These are phyloP conservation scores for Andinoacara biseriatus DNA, from an alignment of 2,113 vertebrate genomes.

Conservation along the genomic window DNA sequence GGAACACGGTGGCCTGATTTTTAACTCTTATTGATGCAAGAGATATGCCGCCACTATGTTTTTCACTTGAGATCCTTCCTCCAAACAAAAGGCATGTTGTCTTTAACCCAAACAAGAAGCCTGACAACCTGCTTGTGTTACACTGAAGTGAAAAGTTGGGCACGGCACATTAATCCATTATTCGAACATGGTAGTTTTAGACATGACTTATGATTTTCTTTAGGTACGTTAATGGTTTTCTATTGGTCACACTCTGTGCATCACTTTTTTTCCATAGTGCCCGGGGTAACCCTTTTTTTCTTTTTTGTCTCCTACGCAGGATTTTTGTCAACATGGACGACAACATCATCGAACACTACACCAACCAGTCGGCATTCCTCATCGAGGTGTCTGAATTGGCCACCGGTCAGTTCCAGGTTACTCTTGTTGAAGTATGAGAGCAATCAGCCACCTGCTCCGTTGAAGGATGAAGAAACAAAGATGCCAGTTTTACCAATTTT, in stretches of 20 bases:
- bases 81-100: slow-evolving; percentile 13
- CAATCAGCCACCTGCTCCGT: not conserved
- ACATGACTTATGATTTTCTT: not conserved
- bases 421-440: slow-evolving; percentile 90
- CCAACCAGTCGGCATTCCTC: slow-evolving; percentile 95
- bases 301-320: slow-evolving; percentile 63
- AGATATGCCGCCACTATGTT: slow-evolving; percentile 12
- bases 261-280: not conserved
- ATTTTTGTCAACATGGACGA: slow-evolving; percentile 98
- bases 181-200: not conserved
- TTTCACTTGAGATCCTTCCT: not conserved
- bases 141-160: not conserved
- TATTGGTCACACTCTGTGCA: not conserved
- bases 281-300: not conserved
- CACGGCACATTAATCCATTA: not conserved
- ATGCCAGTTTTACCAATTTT: slow-evolving; percentile 38
- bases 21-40: slow-evolving; percentile 13
- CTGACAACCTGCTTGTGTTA: not conserved
- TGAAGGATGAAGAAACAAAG: slow-evolving; percentile 36
- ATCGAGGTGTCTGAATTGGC: slow-evolving; percentile 88
- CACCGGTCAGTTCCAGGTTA: slow-evolving; percentile 88
- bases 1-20: slow-evolving; percentile 44
- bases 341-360: slow-evolving; percentile 98
- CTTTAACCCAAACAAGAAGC: not conserved
- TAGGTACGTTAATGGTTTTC: not conserved